Base-by-base conservation (phyloP, 2,888 invertebrate genomes). In the Cryptus armator region DNA sequence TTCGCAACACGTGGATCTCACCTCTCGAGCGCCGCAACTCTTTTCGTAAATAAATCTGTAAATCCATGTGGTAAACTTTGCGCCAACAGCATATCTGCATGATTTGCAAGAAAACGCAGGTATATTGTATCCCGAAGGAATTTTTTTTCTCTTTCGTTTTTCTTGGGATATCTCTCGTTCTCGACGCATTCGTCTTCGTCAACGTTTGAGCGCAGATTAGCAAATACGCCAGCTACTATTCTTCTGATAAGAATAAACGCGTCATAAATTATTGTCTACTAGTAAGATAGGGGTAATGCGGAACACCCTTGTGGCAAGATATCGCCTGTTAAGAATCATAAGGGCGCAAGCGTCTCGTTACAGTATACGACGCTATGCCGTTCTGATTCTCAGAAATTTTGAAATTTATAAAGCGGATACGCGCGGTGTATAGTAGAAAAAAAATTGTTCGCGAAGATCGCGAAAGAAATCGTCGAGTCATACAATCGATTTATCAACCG, bases 31-130 rank as follows among this genome's bases (percentile, higher is more conserved):
- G 32, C 6, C 46, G n/a, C 64, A 48, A 16, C 37, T 71, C n/a
- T 48, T 32, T 75, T 43, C 29, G 64, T 46, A 14, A 29, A 62
- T 6, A 62, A 62, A 62, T 62, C 62, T 32, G 9, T 12, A 37
- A 62, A 62, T n/a, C 5, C 6, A 37, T 37, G 32, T 32, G 62
- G 14, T 62, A 56, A 19, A 9, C 62, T 12, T 29, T 14, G 3
- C 16, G 16, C 62, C 14, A 2, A 24, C 71, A 12, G 29, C 43
- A 37, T 10, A 10, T 32, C 24, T 53, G 62, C 53, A 70, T 75
- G 84, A 85, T 53, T 75, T 78, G 77, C 74, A 64, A 37, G 70
- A 82, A 75, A 56, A 24, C 3, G 24, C 56, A 56, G 56, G 56
- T 56, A 56, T 19, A 24, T 56, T 19, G 56, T 56, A 56, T 24